A percentile compares a stretch with the other conserved stretches of the same genome.
Conservation (phyloP, 2,888 invertebrate species). For the Perizoma flavofasciatum region DNA sequence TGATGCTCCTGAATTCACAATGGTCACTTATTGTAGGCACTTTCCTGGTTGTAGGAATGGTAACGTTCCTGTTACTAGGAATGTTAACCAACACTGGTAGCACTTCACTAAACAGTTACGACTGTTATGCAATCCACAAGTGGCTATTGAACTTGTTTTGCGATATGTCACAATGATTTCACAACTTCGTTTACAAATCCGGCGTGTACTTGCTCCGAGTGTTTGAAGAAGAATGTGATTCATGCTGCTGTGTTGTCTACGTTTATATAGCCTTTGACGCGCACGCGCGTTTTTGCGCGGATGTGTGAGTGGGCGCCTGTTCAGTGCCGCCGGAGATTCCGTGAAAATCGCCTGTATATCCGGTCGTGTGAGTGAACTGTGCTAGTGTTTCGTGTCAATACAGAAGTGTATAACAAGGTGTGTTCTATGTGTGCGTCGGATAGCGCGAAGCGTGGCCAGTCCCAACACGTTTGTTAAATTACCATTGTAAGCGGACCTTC, state of each 20-base stretch:
- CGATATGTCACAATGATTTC: constrained; percentile 78
- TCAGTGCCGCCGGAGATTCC: constrained; percentile 62
- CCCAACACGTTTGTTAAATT: constrained; percentile 53
- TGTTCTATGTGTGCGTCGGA: constrained; percentile 49
- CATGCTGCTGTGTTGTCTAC: constrained; percentile 44
- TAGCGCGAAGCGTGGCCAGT: constrained; percentile 50
- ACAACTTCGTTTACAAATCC: constrained; percentile 58
- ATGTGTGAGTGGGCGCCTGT: constrained; percentile 67
- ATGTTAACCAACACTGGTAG: constrained; percentile 55
- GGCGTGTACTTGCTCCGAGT: constrained; percentile 56
- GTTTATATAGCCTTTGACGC: constrained; percentile 51
- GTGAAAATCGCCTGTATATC: constrained; percentile 59
- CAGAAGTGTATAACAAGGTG: constrained; percentile 36
- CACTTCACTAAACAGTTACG: constrained; percentile 53
- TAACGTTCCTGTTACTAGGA: constrained; percentile 49
- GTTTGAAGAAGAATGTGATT: constrained; percentile 56
- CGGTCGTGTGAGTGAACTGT: constrained; percentile 46
- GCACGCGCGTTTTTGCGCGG: constrained; percentile 48
- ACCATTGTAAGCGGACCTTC: constrained; percentile 42
- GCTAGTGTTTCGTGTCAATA: constrained; percentile 45
- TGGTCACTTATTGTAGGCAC: constrained; percentile 60
- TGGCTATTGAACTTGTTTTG: constrained; percentile 45
- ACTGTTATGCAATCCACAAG: constrained; percentile 52
- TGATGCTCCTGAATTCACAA: constrained; percentile 64
- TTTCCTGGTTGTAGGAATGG: constrained; percentile 53